Evolutionary conservation across 2,888 invertebrate genomes (phyloP).

Genomic region (Yponomeuta plumbellus): DNA sequence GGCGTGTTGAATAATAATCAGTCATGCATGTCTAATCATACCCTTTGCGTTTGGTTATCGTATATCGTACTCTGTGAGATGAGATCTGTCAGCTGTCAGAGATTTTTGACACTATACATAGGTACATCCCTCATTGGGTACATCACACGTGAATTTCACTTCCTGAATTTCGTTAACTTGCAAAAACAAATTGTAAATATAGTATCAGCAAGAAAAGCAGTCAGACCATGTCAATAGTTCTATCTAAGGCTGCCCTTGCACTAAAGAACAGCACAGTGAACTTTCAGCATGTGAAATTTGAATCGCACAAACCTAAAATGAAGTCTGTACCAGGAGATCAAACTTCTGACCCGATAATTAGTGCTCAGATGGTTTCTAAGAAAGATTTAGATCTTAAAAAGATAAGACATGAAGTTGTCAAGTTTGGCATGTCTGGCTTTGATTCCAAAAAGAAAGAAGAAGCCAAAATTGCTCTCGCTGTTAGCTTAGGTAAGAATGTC

Average conservation of each 20-base stretch:
- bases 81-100: too few species aligned
- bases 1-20: too few species aligned
- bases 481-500: constrained; percentile 87
- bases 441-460: constrained; percentile 82
- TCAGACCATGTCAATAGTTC: constrained; percentile 48
- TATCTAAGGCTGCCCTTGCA: constrained; percentile 72
- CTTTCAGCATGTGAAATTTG: constrained; percentile 67
- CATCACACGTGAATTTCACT: not conserved
- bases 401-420: constrained; percentile 87
- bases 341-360: constrained; percentile 20
- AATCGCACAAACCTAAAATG: constrained; percentile 72
- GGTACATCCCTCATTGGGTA: too few species aligned
- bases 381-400: constrained; percentile 83
- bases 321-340: constrained; percentile 32
- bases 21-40: too few species aligned
- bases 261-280: constrained; percentile 57
- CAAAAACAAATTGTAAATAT: not conserved
- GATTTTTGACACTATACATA: not conserved
- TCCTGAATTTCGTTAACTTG: not conserved
- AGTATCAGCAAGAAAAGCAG: too few species aligned
- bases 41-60: not conserved
- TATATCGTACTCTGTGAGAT: not conserved
- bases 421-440: constrained; percentile 89
- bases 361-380: constrained; percentile 23
- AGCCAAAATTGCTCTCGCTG: constrained; percentile 85